Base-by-base conservation (phyloP, 1,140 invertebrate genomes). In the Ceratosolen fusciceps region DNA sequence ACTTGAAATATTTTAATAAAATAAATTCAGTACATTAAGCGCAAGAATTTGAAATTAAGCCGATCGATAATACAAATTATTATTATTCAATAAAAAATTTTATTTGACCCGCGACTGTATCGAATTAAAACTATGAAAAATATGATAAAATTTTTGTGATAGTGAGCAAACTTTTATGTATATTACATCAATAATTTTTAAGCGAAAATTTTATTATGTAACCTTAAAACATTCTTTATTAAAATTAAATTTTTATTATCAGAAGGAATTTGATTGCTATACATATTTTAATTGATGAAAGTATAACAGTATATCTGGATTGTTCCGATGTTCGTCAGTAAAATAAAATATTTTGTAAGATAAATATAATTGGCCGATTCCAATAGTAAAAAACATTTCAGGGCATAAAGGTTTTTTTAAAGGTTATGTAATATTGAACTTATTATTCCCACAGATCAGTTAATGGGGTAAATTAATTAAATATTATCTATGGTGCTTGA, bases 81-180 rank as follows among this genome's bases (percentile, higher is more conserved):
- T 37, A 37, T 65, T 65, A 65, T 16, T 34, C 31, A 37, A 65
- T 65, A 37, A 65, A 37, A 62, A 16, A 31, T 37, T 37, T 65
- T n/a, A 37, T 65, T 65, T 65, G 37, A 37, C 9, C 16, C 8
- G 34, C 21, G 60, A 37, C 4, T 9, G n/a, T 65, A 65, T 19
- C 37, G 19, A 65, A 65, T 37, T 37, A 37, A 65, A 65, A 4
- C 31, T 37, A 65, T 65, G 19, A 37, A 65, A 65, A 65, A 65
- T 65, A 65, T 65, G 60, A 65, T 65, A 65, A 65, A 65, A 65
- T 65, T 34, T 65, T 65, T 37, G 60, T 37, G 60, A 65, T 65
- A 65, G 29, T 37, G 31, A 37, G 31, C 31, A 9, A 37, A 65
- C 60, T 65, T 65, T 37, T 37, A 65, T 65, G 60, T 65, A 65